Conservation (phyloP, 2,888 invertebrate species). For the Protophormia terraenovae region DNA sequence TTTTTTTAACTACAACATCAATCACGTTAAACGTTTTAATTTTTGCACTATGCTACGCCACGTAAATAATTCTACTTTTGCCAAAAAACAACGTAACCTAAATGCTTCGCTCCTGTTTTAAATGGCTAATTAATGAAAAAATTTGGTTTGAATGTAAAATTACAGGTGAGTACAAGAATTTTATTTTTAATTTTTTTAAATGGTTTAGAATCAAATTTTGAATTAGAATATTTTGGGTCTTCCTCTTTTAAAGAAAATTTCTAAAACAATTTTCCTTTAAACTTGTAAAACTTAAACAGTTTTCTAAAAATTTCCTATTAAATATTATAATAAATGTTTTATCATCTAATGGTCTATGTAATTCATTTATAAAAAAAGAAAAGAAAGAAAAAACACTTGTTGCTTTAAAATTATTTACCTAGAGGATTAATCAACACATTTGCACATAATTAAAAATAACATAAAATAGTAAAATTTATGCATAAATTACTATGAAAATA, state of each 20-base stretch:
- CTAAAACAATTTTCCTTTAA: too few species aligned
- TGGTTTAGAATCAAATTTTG: not conserved
- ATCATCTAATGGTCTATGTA: too few species aligned
- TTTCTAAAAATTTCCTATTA: too few species aligned
- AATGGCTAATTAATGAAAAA: constrained; percentile 13
- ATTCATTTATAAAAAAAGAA: too few species aligned
- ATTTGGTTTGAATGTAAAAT: not conserved
- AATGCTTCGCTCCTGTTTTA: constrained; percentile 49
- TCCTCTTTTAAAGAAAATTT: too few species aligned
- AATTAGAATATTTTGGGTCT: too few species aligned
- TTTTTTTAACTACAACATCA: constrained; percentile 12
- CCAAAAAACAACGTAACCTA: constrained; percentile 22
- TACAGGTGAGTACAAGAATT: constrained; percentile 49
- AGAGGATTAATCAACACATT: not conserved
- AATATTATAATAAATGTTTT: too few species aligned
- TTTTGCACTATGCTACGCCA: constrained; percentile 57
- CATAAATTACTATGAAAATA: not conserved
- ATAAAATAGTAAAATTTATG: not conserved
- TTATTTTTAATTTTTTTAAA: not conserved
- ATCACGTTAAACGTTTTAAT: constrained; percentile 46
- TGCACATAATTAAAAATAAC: not conserved
- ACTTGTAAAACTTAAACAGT: too few species aligned
- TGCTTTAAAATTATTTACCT: too few species aligned
- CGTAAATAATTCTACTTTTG: constrained; percentile 40
- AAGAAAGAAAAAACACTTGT: too few species aligned